Evolutionary conservation across 2,113 vertebrate species (phyloP).

Genomic region (Murina feae): DNA sequence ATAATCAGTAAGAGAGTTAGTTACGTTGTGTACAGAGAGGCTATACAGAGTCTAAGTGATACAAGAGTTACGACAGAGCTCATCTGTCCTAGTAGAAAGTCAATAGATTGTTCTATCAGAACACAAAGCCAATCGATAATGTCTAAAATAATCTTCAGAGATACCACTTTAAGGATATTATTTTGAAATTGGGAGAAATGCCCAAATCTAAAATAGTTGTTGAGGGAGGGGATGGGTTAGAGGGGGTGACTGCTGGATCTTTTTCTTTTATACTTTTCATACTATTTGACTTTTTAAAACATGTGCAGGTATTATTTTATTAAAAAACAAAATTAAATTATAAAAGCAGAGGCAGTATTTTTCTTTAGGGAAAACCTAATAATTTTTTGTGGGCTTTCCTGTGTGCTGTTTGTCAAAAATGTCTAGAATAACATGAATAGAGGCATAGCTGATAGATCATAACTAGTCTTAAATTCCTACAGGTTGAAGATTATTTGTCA

Average conservation of each 20-base stretch:
- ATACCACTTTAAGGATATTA: background rate
- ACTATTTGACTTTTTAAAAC: background rate
- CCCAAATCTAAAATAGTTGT: background rate
- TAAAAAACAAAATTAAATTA: constrained; percentile 13
- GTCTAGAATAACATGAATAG: background rate
- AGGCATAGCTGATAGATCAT: background rate
- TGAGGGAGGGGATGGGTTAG: background rate
- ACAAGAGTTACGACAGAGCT: background rate
- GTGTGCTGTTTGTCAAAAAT: background rate
- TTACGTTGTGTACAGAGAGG: background rate
- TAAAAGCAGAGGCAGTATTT: background rate
- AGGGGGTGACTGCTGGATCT: background rate
- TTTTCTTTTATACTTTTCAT: background rate
- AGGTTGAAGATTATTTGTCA: background rate
- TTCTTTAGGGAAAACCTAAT: background rate
- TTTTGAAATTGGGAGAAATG: constrained; percentile 2
- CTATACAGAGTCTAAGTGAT: background rate
- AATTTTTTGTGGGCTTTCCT: background rate
- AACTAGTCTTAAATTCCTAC: background rate
- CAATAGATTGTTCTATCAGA: background rate
- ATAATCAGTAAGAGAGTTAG: background rate
- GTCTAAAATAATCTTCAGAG: background rate
- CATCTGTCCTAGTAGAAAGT: background rate
- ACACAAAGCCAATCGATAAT: background rate
- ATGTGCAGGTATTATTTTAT: background rate